Conservation (phyloP, 2,113 vertebrate species). For the Callopanchax toddi region DNA sequence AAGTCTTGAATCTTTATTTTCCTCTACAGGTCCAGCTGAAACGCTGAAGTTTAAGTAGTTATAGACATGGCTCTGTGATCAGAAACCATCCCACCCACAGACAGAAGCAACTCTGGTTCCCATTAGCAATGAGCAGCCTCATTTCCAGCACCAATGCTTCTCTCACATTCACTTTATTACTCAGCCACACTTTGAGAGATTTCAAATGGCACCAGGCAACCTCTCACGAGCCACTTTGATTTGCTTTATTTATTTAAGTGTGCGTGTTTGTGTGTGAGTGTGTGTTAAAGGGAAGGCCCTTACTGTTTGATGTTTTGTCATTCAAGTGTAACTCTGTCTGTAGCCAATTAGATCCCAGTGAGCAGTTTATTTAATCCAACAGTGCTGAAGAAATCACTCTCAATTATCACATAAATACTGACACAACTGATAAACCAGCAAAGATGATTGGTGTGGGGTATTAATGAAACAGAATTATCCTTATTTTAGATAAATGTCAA, state of each 20-base stretch:
- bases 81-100: constrained; percentile 61
- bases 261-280: constrained; percentile 43
- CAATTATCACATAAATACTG: constrained; percentile 75
- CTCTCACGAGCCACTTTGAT: constrained; percentile 71
- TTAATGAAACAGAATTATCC: constrained; percentile 57
- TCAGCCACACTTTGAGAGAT: constrained; percentile 77
- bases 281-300: constrained; percentile 17
- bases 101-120: constrained; percentile 82
- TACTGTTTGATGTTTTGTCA: constrained; percentile 62
- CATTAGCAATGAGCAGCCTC: constrained; percentile 73
- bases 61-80: constrained; percentile 55
- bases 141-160: constrained; percentile 69
- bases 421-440: constrained; percentile 74
- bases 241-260: constrained; percentile 76
- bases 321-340: constrained; percentile 49
- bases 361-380: constrained; percentile 79
- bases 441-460: constrained; percentile 40
- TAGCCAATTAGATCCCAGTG: constrained; percentile 74
- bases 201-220: constrained; percentile 76
- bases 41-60: constrained; percentile 48
- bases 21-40: constrained; percentile 35
- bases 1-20: constrained; percentile 25
- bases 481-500: constrained; percentile 26
- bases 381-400: constrained; percentile 69
- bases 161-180: constrained; percentile 81